Base-by-base conservation (phyloP, 2,888 invertebrate species). In the Brenthis hecate region DNA sequence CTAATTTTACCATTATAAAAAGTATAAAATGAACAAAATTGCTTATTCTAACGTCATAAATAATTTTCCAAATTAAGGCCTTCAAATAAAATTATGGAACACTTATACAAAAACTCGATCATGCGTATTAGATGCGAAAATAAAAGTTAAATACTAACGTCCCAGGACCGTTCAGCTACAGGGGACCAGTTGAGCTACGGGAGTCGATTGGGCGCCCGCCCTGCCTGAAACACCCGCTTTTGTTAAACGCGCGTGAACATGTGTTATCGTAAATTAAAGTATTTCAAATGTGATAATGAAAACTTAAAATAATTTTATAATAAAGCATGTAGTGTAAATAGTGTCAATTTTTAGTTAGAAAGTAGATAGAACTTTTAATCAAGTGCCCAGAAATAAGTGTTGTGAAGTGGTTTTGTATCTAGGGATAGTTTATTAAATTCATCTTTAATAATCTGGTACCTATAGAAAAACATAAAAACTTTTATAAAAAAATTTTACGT, bases 181-280 rank as follows among this genome's bases (percentile, higher is more conserved):
- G 51, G 56, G 70, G 54, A 67, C 62, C 73, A 72, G 73, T 71
- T 56, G 65, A 54, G 72, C 65, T 50, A 57, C 55, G 63, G 70
- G 48, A n/a, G 28, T 23, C 70, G 71, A 48, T 60, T 56, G 60
- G 68, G 65, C 74, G 74, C 72, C 74, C 73, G 74, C 74, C 74
- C 71, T 48, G 32, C 65, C 63, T 58, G 43, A 16, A 14, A 54
- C 14, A 13, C 47, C 14, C 2, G 13, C 50, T 16, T 3, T 5
- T 47, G 6, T 58, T 1, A 23, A 13, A 23, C 19, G 32, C 54
- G 53, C 48, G 36, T 0, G 32, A 57, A 55, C 43, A 68, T 50
- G 36, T 51, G 55, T 6, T 56, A 43, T 65, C 48, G 53, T 43
- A 56, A 54, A 61, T 67, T 53, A 53, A 36, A 53, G 23, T 23